Base-by-base conservation (phyloP, 53 echinoderm and acorn worm species). In the Zoroaster sp. region DNA sequence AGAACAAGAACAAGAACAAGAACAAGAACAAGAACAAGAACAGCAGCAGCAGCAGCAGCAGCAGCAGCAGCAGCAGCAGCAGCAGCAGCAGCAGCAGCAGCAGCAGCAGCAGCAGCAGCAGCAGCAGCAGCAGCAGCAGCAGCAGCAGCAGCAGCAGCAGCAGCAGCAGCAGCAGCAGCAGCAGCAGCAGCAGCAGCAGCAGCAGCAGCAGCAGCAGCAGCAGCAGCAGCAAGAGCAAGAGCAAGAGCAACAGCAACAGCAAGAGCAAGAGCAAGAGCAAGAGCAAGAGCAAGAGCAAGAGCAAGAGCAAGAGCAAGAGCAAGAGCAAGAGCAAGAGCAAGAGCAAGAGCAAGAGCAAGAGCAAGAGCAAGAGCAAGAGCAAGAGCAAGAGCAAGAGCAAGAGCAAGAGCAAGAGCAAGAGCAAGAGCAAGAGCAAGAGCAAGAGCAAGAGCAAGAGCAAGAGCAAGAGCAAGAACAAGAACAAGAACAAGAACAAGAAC, bases 281-380 rank as follows among this genome's bases (percentile, higher is more conserved):
- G 44, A 51, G 35, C 46, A 78, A 78, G n/a, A 78, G 51, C 78
- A 78, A 78, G 23, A 78, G 51, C 78, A 78, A 78, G 23, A 78
- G 42, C 78, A 78, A 47, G 44, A 47, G 20, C 53, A 78, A 49
- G 20, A 78, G 42, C 30, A 78, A 78, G 20, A 78, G 42, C 53
- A 78, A 78, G 20, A 78, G 35, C 53, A 78, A 78, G 34, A 73
- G n/a, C n/a, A n/a, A n/a, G 34, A 9, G 23, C 12, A 13, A 73
- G 25, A 8, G 25, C 5, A 9, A 73, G 25, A 8, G 25, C 5
- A 4, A 73, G 25, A 5, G 25, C 5, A 9, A 73, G 17, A 8
- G 13, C 5, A 5, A 67, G 13, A 14, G 8, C 5, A 5, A 67
- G 7, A 17, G 13, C 5, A 5, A 67, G 13, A 14, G 13, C 5